Evolutionary conservation across 1,140 invertebrate genomes (phyloP).

Genomic region (Zaprionus kolodkinae): DNA sequence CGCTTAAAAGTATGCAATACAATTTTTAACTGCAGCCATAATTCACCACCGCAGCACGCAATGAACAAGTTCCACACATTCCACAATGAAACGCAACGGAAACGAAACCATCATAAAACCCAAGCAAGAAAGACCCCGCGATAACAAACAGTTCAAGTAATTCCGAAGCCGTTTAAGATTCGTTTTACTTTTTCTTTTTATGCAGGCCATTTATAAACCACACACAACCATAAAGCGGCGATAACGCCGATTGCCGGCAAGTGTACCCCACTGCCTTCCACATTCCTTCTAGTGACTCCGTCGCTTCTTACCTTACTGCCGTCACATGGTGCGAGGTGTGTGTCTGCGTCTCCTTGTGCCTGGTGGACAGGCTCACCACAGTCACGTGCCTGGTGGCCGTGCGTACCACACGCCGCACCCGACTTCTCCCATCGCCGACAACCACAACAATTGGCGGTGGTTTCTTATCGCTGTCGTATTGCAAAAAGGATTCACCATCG

Average conservation of each 20-base stretch:
- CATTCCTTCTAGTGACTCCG: background rate
- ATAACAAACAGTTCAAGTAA: slow-evolving; percentile 11
- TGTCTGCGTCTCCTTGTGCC: slow-evolving; percentile 83
- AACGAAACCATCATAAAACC: background rate
- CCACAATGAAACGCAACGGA: slow-evolving; percentile 13
- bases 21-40: background rate
- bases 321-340: slow-evolving; percentile 84
- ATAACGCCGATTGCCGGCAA: slow-evolving; percentile 19
- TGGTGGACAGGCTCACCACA: slow-evolving; percentile 82
- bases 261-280: background rate
- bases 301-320: slow-evolving; percentile 82
- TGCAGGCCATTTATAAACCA: slow-evolving; percentile 13
- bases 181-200: background rate
- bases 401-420: slow-evolving; percentile 81
- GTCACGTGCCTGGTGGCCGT: slow-evolving; percentile 83
- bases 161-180: background rate
- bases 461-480: slow-evolving; percentile 76
- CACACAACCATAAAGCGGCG: slow-evolving; percentile 18
- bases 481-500: slow-evolving; percentile 78
- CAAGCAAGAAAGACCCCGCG: background rate
- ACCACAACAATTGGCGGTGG: slow-evolving; percentile 83
- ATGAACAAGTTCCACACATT: slow-evolving; percentile 16
- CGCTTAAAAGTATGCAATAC: slow-evolving; percentile 23
- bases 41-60: background rate
- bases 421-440: slow-evolving; percentile 82